Evolutionary conservation across 2,797 vertebrate genomes (phyloP).

Genomic region (Pseudochaenichthys georgianus): DNA sequence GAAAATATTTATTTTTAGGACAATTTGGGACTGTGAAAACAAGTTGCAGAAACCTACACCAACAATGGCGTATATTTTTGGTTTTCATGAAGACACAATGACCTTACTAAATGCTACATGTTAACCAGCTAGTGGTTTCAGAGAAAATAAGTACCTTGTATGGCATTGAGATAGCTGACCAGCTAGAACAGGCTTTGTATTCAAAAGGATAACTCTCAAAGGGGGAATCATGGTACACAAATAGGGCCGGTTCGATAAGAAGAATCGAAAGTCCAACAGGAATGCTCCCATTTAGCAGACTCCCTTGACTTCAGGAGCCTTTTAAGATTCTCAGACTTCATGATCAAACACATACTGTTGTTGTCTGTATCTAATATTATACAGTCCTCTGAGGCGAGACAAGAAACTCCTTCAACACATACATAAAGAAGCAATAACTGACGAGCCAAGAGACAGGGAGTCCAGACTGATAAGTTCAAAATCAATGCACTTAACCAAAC

Average conservation of each 20-base stretch:
- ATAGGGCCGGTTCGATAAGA: not conserved
- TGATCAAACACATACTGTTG: conserved; percentile 1
- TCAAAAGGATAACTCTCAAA: not conserved
- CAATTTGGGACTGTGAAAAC: too few species aligned
- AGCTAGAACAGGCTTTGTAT: not conserved
- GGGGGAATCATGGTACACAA: not conserved
- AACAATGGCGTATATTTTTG: too few species aligned
- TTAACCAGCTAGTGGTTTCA: too few species aligned
- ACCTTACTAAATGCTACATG: too few species aligned
- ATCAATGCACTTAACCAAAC: conserved; percentile 24
- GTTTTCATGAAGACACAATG: too few species aligned
- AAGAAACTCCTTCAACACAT: conserved; percentile 11
- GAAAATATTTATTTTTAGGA: too few species aligned
- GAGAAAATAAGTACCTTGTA: too few species aligned
- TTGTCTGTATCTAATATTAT: conserved; percentile 2
- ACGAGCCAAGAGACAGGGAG: conserved; percentile 1
- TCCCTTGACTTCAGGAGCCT: conserved; percentile 5
- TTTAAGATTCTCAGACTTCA: conserved; percentile 7
- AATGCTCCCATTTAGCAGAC: not conserved
- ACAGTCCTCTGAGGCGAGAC: conserved; percentile 4
- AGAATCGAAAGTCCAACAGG: conserved; percentile 3
- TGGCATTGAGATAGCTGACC: too few species aligned
- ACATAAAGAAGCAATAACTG: conserved; percentile 35
- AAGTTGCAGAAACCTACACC: too few species aligned
- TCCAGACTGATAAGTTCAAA: conserved; percentile 17